phyloP scores from a whole-genome alignment of 2,888 invertebrate species.

The Rhamnusium bicolor region DNA sequence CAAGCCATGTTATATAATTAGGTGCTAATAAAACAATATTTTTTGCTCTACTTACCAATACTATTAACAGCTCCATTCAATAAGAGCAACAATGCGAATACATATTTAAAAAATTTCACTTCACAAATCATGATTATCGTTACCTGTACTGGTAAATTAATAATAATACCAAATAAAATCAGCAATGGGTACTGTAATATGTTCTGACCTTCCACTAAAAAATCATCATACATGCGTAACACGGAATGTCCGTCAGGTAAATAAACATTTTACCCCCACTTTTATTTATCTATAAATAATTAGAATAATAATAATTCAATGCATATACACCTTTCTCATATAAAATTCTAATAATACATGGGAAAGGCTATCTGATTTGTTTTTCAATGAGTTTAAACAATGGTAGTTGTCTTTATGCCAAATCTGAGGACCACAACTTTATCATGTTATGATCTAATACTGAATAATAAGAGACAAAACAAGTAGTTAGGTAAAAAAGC shows the following conservation, averaged over 20 bases:
- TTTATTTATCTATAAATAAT: slow-evolving; percentile 14
- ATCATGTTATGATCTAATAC: neutral
- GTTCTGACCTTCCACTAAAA: slow-evolving; percentile 66
- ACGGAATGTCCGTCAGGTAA: slow-evolving; percentile 31
- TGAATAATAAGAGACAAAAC: neutral
- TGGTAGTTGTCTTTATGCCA: neutral
- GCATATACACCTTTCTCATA: neutral
- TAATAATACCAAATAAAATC: slow-evolving; percentile 57
- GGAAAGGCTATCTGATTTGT: slow-evolving; percentile 1
- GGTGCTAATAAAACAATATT: slow-evolving; percentile 15
- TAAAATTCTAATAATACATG: neutral
- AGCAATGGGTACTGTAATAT: slow-evolving; percentile 58
- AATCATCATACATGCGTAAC: slow-evolving; percentile 67
- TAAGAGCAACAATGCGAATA: slow-evolving; percentile 42
- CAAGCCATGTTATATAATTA: neutral
- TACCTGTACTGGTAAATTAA: slow-evolving; percentile 48
- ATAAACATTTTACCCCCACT: slow-evolving; percentile 25
- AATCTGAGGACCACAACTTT: neutral
- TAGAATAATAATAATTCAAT: neutral
- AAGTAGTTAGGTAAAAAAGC: too few species aligned
- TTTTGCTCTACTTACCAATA: slow-evolving; percentile 49
- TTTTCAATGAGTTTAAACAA: neutral
- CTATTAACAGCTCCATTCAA: slow-evolving; percentile 34
- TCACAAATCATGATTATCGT: slow-evolving; percentile 52
- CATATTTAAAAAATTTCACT: slow-evolving; percentile 49